Base-by-base conservation (phyloP, 2,888 invertebrate species). In the Acrobasis suavella region DNA sequence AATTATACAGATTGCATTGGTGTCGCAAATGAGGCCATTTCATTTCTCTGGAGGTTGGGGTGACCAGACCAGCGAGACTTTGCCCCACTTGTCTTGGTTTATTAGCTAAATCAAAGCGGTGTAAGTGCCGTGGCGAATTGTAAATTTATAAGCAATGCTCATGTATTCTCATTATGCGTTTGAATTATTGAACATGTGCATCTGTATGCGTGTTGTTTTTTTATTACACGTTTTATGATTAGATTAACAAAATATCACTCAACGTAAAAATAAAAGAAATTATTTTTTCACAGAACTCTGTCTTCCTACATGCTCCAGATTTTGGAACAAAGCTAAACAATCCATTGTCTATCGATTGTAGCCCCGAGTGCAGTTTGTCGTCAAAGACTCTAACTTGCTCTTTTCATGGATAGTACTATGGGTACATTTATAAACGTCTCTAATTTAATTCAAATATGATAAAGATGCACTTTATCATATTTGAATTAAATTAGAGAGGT, bases 1-100 rank as follows among this genome's bases (percentile, higher is more conserved):
- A 91, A 91, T 90, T 90, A 89, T 89, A 85, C 86, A 86, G 86
- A 91, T 92, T 90, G 91, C 87, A 85, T 89, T 83, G 86, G 87
- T 88, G 86, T 90, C 89, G 83, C 86, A 91, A 92, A 91, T 91
- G 87, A 90, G 89, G 78, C 88, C 81, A 91, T 87, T 92, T 87
- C 83, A 87, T 87, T 85, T 82, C 88, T 89, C 87, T 73, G 71
- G 86, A 84, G 88, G 85, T 76, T 75, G 74, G 77, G 77, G 75
- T 77, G 76, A 72, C 77, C 83, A 80, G 81, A 75, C 77, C 68
- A 74, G 80, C 83, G 80, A 32, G 32, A 32, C 83, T 84, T 79
- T 75, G 74, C 80, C 56, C 56, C 56, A 78, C 74, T 73, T 75
- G 78, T 75, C 74, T 71, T 80, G 75, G 71, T 65, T 74, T 72